Evolutionary conservation across 2,797 vertebrate species (phyloP).

Genomic region (Girardinus metallicus): DNA sequence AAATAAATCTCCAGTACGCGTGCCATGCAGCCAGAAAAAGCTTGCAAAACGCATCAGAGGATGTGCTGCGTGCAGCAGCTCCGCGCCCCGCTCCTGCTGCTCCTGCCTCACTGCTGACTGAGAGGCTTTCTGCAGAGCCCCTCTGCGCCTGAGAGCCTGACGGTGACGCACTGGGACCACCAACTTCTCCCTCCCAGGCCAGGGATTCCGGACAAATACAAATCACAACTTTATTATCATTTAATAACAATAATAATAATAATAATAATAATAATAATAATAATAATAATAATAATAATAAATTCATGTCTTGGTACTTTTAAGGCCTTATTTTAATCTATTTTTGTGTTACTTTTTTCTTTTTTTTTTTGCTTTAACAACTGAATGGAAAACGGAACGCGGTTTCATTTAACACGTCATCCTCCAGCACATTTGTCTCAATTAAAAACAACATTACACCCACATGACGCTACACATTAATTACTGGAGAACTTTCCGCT

Average conservation of each 20-base stretch:
- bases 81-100: conserved; percentile 34
- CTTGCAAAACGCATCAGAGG: conserved; percentile 36
- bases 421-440: background rate
- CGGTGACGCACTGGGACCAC: conserved; percentile 22
- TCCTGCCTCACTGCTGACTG: conserved; percentile 51
- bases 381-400: background rate
- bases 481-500: background rate
- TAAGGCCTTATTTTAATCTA: background rate
- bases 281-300: no score
- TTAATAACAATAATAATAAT: no score
- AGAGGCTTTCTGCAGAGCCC: conserved; percentile 43
- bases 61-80: conserved; percentile 50
- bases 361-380: background rate
- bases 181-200: background rate
- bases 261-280: no score
- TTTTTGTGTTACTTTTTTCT: background rate
- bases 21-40: conserved; percentile 7
- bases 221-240: no score
- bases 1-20: conserved; percentile 5
- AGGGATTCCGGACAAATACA: background rate
- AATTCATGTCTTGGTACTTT: background rate
- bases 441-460: background rate
- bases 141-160: conserved; percentile 26
- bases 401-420: background rate
- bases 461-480: background rate